These are phyloP conservation scores for Coelogynopora nodosa DNA, from an alignment of 2,888 invertebrate genomes.

Conservation along the genomic window DNA sequence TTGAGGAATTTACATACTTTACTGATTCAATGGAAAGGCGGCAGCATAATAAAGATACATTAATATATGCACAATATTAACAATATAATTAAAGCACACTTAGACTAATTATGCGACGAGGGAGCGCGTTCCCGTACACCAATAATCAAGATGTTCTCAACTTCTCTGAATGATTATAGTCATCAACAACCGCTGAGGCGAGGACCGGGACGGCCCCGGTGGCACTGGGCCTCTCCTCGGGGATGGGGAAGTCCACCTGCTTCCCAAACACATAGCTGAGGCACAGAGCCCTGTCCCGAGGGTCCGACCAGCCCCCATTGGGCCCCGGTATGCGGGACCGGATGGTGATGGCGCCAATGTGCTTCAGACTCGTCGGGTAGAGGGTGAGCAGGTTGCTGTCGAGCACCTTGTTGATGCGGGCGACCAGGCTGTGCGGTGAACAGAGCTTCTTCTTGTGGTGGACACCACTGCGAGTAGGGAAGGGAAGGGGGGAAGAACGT, in stretches of 20 bases:
- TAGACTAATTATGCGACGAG: too few species aligned
- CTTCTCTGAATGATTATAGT: too few species aligned
- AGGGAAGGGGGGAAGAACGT: too few species aligned
- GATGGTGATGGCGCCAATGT: constrained; percentile 66
- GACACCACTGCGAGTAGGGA: constrained; percentile 70
- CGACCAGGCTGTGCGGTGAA: constrained; percentile 55
- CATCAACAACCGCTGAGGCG: too few species aligned
- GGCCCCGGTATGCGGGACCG: constrained; percentile 57
- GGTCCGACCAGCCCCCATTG: constrained; percentile 96
- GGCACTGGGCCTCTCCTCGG: background rate
- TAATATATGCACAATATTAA: too few species aligned
- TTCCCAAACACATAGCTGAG: constrained; percentile 53
- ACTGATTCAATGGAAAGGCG: too few species aligned
- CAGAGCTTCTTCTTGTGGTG: constrained; percentile 77
- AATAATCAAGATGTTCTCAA: too few species aligned
- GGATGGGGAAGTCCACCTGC: background rate
- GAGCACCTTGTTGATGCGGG: constrained; percentile 57
- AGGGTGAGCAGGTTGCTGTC: constrained; percentile 60
- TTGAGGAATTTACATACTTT: too few species aligned
- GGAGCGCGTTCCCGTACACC: too few species aligned
- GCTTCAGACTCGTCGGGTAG: constrained; percentile 62
- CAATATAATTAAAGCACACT: too few species aligned
- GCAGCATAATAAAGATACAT: too few species aligned
- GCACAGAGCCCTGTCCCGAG: constrained; percentile 79
- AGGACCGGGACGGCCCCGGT: too few species aligned